Conservation (phyloP, 2,113 vertebrate genomes). For the Hiodon alosoides region DNA sequence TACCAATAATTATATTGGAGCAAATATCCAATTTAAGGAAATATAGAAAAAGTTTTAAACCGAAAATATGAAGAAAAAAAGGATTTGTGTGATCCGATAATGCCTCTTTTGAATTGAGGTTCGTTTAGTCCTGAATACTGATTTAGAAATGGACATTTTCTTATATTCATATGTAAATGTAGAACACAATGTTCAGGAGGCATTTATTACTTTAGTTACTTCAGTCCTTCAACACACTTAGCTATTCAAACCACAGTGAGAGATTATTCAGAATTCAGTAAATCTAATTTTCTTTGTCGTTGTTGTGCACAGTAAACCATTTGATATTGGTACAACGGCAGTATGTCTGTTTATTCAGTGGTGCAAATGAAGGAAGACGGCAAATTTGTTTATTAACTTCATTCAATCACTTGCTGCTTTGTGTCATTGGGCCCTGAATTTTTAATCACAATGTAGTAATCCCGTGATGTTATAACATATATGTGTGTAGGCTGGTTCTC, state of each 20-base stretch:
- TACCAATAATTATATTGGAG: too few relatives aligned
- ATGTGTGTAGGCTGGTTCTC: background rate
- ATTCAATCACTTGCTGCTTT: slow-evolving; percentile 1
- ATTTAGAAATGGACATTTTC: background rate
- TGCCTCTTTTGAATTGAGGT: background rate
- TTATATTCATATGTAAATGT: background rate
- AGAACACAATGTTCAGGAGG: background rate
- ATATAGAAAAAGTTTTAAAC: background rate
- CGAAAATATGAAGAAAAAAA: background rate
- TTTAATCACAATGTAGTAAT: slow-evolving; percentile 14
- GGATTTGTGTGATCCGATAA: background rate
- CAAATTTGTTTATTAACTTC: slow-evolving; percentile 17
- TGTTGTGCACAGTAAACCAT: too few relatives aligned
- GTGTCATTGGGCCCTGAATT: background rate
- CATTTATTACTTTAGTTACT: background rate
- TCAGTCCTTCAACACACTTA: background rate
- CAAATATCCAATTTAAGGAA: too few relatives aligned
- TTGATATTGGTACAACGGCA: too few relatives aligned
- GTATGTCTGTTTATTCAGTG: slow-evolving; percentile 1
- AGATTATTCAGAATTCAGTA: background rate
- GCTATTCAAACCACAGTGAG: background rate
- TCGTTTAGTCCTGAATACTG: background rate
- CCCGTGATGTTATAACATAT: background rate
- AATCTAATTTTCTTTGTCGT: background rate
- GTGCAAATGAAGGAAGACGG: slow-evolving; percentile 6